Conservation (phyloP, 2,113 vertebrate species). For the Salminus brasiliensis region DNA sequence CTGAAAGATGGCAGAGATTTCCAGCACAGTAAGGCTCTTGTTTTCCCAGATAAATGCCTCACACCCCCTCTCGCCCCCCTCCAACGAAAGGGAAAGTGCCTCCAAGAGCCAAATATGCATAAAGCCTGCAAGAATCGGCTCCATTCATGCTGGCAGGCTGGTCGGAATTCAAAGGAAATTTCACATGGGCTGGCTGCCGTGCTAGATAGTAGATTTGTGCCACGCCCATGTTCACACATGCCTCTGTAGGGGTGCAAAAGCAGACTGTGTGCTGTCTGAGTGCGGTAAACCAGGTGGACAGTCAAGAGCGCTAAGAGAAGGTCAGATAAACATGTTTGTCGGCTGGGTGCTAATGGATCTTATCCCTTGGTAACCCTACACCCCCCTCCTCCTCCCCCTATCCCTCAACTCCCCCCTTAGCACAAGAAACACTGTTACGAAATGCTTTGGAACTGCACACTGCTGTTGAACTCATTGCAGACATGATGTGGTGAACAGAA, state of each 20-base stretch:
- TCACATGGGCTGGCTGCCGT: not conserved
- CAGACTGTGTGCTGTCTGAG: not conserved
- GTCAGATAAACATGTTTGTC: not conserved
- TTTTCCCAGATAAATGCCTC: slow-evolving; percentile 48
- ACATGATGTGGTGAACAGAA: not conserved
- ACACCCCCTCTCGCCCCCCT: slow-evolving; percentile 8
- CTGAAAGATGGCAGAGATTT: slow-evolving; percentile 11
- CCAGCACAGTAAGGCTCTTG: slow-evolving; percentile 45
- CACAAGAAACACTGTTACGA: not conserved
- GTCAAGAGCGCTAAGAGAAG: not conserved
- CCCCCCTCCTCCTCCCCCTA: too few relatives aligned
- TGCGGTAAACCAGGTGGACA: not conserved
- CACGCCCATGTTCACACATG: slow-evolving; percentile 12
- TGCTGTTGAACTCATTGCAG: not conserved
- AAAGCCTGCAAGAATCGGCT: slow-evolving; percentile 32
- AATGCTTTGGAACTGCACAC: not conserved
- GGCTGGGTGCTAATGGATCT: not conserved
- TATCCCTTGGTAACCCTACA: not conserved
- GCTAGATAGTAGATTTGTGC: not conserved
- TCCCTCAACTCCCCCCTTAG: not conserved
- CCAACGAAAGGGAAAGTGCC: slow-evolving; percentile 39
- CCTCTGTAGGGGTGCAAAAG: not conserved
- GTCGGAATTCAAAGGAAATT: not conserved
- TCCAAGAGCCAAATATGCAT: slow-evolving; percentile 40
- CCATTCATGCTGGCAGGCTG: slow-evolving; percentile 33